A percentile compares a stretch with the other conserved stretches of the same genome.
These are phyloP conservation scores for Dynastes maya DNA, from an alignment of 2,888 invertebrate species.

Conservation along the genomic window DNA sequence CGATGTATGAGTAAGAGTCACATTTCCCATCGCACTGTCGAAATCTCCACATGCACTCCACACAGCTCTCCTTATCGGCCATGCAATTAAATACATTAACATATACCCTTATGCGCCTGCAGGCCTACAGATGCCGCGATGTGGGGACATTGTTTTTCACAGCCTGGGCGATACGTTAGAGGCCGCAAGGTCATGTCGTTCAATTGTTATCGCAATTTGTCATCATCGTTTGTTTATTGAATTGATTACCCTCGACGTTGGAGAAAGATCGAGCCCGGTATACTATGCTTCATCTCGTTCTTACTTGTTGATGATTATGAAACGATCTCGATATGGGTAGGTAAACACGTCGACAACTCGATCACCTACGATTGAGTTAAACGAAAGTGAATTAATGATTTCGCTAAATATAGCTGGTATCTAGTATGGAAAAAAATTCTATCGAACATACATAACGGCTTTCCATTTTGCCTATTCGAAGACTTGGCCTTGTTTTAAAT, in stretches of 20 bases:
- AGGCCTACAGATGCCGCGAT: background rate
- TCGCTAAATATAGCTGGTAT: conserved; percentile 19
- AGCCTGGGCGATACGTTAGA: background rate
- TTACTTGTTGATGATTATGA: background rate
- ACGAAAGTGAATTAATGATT: conserved; percentile 30
- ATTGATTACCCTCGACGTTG: conserved; percentile 24
- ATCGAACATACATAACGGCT: conserved; percentile 1
- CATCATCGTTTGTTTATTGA: conserved; percentile 37
- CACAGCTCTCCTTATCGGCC: background rate
- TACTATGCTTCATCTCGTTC: background rate
- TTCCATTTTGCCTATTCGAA: background rate
- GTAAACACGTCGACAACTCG: background rate
- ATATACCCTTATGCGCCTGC: conserved; percentile 5
- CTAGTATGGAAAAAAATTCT: background rate
- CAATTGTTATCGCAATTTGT: conserved; percentile 43
- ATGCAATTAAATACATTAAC: conserved; percentile 30
- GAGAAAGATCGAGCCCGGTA: no score
- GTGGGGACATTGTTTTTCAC: background rate
- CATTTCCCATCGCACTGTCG: conserved; percentile 7
- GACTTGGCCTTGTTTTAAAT: background rate
- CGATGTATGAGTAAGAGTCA: background rate
- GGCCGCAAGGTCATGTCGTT: conserved; percentile 28
- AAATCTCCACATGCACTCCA: background rate
- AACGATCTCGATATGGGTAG: background rate
- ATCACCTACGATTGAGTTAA: conserved; percentile 3